These are phyloP conservation scores for Fistularia tabacaria DNA, from an alignment of 2,797 vertebrate genomes.

Conservation along the genomic window DNA sequence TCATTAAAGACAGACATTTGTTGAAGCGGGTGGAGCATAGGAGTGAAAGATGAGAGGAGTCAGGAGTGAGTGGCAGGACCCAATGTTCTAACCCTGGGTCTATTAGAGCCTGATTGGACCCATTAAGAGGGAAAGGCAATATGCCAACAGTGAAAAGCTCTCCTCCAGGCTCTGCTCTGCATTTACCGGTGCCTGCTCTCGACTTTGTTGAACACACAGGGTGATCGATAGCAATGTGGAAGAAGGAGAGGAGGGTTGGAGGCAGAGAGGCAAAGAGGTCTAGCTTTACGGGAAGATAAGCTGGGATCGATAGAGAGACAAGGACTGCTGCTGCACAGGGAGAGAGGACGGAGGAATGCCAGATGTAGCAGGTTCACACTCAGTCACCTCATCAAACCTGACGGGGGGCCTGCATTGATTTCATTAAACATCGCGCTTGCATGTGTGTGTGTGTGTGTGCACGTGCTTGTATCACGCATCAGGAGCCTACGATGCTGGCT, in stretches of 20 bases:
- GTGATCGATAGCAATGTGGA: constrained; percentile 59
- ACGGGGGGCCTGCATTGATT: constrained; percentile 13
- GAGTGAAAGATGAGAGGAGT: constrained; percentile 44
- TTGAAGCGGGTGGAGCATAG: background rate
- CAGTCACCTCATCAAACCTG: constrained; percentile 44
- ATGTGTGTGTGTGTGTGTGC: constrained; percentile 13
- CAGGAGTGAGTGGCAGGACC: constrained; percentile 21
- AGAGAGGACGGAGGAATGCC: constrained; percentile 57
- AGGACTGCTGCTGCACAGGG: constrained; percentile 43
- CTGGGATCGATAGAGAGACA: constrained; percentile 64
- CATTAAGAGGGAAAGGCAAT: constrained; percentile 60
- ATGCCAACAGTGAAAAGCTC: constrained; percentile 8
- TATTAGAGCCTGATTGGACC: constrained; percentile 59
- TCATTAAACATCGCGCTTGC: background rate
- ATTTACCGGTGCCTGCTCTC: constrained; percentile 58
- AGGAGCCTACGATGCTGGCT: no score
- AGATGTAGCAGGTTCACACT: constrained; percentile 31
- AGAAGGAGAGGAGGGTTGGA: constrained; percentile 21
- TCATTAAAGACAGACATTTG: constrained; percentile 21
- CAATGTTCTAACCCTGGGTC: constrained; percentile 38
- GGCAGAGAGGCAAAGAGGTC: constrained; percentile 28
- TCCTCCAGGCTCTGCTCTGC: constrained; percentile 38
- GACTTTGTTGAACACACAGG: constrained; percentile 54
- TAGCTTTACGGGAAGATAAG: constrained; percentile 71
- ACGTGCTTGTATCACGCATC: background rate